Evolutionary conservation across 2,797 vertebrate species (phyloP), one percentile per base, ranked within the genome.

Genomic region (Oreochromis mossambicus): DNA sequence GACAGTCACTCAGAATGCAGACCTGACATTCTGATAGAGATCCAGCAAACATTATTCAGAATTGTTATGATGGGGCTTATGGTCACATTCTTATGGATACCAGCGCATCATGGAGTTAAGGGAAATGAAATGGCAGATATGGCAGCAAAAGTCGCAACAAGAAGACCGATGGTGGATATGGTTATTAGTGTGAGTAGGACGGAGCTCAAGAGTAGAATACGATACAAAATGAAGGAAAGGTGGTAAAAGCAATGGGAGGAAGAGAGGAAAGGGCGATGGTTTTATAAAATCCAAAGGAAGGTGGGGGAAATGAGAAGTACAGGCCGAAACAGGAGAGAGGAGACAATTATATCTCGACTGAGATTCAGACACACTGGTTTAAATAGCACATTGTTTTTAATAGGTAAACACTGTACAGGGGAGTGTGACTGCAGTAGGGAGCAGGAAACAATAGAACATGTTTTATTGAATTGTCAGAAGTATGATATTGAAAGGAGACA

Each of bases 241-340:
- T 26, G 24, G 24, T 1, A 26, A 26, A 26, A 26, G 24, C 24
- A 26, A 26, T 26, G 24, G 24, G 46, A 8, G 15, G 15, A 15
- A 4, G 14, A 8, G 46, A 48, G 43, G 43, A 46, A 46, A 46
- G 43, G 15, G 0, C 0, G 11, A 24, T 24, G n/a, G 51, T 52
- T 52, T 52, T 21, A 52, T 26, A 26, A 26, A 26, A 26, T 26
- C 24, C 24, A 26, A 26, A 26, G 24, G 24, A 26, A 26, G 12
- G n/a, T 1, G 51, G 51, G 21, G 51, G 50, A 52, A 52, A 52
- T 52, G 50, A 3, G 50, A 52, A 52, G 50, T 21, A 0, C 10
- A 12, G 50, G 50, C 0, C 0, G n/a, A 52, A 52, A 52, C 51
- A 4, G n/a, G n/a, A 29, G 29, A 29, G 29, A 29, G 29, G 29